A percentile compares a stretch with the other conserved stretches of the same genome.
Conservation (phyloP, 2,113 vertebrate species). For the Cynopterus brachyotis region DNA sequence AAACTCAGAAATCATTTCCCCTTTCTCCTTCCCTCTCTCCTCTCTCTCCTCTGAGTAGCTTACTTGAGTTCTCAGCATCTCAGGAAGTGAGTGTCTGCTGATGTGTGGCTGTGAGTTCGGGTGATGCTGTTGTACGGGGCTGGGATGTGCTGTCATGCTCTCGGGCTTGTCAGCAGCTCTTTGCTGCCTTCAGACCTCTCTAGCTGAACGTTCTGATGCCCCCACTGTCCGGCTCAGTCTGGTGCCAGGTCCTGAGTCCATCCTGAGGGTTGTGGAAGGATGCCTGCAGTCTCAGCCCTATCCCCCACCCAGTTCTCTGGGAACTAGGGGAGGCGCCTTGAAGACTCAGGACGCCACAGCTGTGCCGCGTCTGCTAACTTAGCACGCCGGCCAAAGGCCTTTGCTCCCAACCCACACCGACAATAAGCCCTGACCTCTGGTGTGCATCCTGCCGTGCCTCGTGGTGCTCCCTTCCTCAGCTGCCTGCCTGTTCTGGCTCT, state of each 20-base stretch:
- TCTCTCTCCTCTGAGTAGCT: not conserved
- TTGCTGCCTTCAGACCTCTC: not conserved
- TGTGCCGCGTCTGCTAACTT: not conserved
- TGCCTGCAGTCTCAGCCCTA: not conserved
- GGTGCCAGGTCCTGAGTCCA: not conserved
- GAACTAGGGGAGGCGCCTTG: not conserved
- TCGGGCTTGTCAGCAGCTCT: not conserved
- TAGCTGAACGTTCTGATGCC: not conserved
- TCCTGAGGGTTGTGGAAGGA: not conserved
- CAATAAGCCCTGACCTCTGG: not conserved
- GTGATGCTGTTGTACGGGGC: not conserved
- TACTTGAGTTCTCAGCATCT: not conserved
- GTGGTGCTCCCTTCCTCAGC: rapidly evolving
- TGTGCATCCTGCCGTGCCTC: not conserved
- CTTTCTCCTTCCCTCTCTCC: not conserved
- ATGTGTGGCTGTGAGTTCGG: not conserved
- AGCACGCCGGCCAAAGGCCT: not conserved
- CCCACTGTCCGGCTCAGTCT: not conserved
- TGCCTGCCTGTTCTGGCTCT: not conserved
- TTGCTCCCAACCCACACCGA: not conserved
- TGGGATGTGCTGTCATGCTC: not conserved
- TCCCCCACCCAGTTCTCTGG: not conserved
- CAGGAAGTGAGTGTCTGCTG: not conserved
- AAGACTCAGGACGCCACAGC: not conserved
- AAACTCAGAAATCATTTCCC: conserved; percentile 42